Evolutionary conservation across 1,140 invertebrate genomes (phyloP).

Genomic region (Idris sp.): DNA sequence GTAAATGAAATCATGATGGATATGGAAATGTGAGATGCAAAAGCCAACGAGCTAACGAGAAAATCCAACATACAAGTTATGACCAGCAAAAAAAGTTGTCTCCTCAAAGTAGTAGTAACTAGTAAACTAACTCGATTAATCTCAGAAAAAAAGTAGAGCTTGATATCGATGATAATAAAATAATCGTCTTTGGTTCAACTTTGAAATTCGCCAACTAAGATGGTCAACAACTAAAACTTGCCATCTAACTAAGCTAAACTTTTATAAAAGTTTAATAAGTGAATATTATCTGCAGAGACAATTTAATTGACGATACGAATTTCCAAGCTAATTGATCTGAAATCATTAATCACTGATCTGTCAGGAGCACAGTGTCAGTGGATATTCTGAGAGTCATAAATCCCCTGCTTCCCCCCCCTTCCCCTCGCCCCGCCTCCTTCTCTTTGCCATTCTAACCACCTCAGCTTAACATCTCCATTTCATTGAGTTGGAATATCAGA

Average conservation of each 20-base stretch:
- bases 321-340: neutral
- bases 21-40: constrained; percentile 41
- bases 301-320: constrained; percentile 7
- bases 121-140: no score
- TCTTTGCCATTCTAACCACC: no score
- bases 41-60: constrained; percentile 8
- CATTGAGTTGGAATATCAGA: constrained; percentile 6
- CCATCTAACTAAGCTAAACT: constrained; percentile 14
- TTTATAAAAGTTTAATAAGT: constrained; percentile 25
- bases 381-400: neutral
- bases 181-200: constrained; percentile 1
- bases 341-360: constrained; percentile 2
- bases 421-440: no score
- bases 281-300: constrained; percentile 20
- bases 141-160: no score
- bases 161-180: neutral
- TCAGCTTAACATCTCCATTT: no score
- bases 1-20: constrained; percentile 55
- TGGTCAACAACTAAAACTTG: no score
- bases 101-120: no score
- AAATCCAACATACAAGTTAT: no score
- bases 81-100: no score
- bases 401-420: no score
- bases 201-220: constrained; percentile 1
- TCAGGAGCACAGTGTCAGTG: neutral